Base-by-base conservation (phyloP, 2,888 invertebrate species). In the Caenorhabditis becei region DNA sequence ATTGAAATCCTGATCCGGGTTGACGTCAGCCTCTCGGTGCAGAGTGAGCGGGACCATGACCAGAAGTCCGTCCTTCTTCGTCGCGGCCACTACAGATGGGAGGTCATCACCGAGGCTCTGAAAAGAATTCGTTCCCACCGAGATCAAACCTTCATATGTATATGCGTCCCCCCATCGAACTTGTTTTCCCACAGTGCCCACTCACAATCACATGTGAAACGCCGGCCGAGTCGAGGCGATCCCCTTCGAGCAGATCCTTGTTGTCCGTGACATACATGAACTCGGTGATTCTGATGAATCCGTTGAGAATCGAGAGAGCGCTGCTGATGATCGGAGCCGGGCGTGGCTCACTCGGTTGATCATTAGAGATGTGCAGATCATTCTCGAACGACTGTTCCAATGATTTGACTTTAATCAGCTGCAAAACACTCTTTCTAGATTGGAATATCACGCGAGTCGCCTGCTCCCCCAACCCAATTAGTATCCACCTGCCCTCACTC, bases 341-440 rank as follows among this genome's bases (percentile, higher is more conserved):
- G 23, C 26, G 54, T n/a, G n/a, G n/a, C n/a, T n/a, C n/a, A n/a
- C n/a, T n/a, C n/a, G n/a, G n/a, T n/a, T n/a, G n/a, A n/a, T n/a
- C n/a, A n/a, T n/a, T n/a, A 8, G 26, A 53, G 53, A 14, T 10
- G 3, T 72, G 63, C 35, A 75, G 53, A 20, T 61, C 75, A 61
- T 53, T 67, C 23, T 75, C 75, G 53, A 66, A 44, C n/a, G 75
- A 75, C 44, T 75, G 75, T n/a, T 66, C 75, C 32, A 75, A 59
- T 16, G 75, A 75, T 66, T 66, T 59, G 37, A 75, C 75, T 44
- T 75, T 59, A 8, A 75, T 75, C 44, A 75, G 44, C 75, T 75
- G 49, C 20, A 75, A 75, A 70, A 24, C 11, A 24, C 8, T 44
- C 26, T 26, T 16, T 41, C 41, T 41, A 3, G 41, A 32, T 41